phyloP scores from a whole-genome alignment of 2,113 vertebrate species.

The Pollachius pollachius region DNA sequence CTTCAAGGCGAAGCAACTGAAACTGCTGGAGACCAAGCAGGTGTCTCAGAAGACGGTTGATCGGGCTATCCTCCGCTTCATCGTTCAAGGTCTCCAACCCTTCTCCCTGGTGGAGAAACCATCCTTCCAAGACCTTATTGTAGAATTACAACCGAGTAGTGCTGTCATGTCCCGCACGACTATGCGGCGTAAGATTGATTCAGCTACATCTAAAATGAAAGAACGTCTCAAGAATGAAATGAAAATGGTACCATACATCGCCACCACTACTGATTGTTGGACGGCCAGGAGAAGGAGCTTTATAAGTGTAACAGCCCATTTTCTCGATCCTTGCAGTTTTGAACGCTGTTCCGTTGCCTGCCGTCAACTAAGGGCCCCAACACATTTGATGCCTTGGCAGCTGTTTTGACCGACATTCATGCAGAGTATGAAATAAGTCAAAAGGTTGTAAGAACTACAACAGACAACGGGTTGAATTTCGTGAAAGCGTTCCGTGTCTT shows the following conservation, averaged over 20 bases:
- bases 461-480: conserved; percentile 2
- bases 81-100: background rate
- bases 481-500: conserved; percentile 38
- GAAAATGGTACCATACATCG: background rate
- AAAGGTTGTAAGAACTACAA: conserved; percentile 27
- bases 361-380: no score
- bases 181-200: background rate
- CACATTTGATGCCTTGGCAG: no score
- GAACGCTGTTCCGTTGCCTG: background rate
- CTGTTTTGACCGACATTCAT: conserved; percentile 16
- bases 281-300: background rate
- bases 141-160: background rate
- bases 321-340: no score
- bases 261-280: background rate
- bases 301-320: background rate
- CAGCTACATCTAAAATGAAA: background rate
- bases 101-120: background rate
- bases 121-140: background rate
- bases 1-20: background rate
- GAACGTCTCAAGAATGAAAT: background rate
- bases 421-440: conserved; percentile 13
- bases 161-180: background rate
- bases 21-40: background rate
- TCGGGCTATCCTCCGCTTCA: background rate
- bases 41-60: background rate